Percentiles rank a stretch among this genome's conserved stretches.
phyloP scores from a whole-genome alignment of 2,797 vertebrate genomes.

The Siniperca scherzeri region DNA sequence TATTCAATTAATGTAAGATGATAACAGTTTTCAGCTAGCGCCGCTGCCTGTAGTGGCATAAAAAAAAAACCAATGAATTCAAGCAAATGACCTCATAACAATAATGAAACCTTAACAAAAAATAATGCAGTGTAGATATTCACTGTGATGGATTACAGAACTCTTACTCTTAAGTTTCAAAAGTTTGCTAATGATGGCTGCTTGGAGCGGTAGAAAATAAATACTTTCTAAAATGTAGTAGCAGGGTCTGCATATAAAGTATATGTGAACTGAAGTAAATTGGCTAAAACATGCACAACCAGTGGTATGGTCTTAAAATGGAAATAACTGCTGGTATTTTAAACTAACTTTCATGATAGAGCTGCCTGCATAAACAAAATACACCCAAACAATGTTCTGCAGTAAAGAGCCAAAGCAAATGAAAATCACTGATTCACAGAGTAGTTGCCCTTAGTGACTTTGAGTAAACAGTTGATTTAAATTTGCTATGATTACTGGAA shows the following conservation, averaged over 20 bases:
- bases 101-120: background rate
- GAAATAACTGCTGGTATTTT: background rate
- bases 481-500: background rate
- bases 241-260: background rate
- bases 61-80: background rate
- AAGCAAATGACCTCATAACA: background rate
- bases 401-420: conserved; percentile 3
- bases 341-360: background rate
- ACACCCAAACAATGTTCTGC: background rate
- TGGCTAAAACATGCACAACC: background rate
- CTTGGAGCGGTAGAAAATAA: background rate
- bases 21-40: background rate
- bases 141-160: background rate
- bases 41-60: background rate
- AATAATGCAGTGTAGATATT: background rate
- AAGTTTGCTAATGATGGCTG: background rate
- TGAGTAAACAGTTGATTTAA: background rate
- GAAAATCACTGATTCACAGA: background rate
- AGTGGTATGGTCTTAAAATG: background rate
- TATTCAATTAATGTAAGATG: background rate
- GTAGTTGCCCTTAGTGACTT: background rate
- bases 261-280: background rate
- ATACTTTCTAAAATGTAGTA: background rate
- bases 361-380: background rate
- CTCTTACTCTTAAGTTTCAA: background rate